Evolutionary conservation across 2,888 invertebrate genomes (phyloP).

Genomic region (Dryococelus australis): DNA sequence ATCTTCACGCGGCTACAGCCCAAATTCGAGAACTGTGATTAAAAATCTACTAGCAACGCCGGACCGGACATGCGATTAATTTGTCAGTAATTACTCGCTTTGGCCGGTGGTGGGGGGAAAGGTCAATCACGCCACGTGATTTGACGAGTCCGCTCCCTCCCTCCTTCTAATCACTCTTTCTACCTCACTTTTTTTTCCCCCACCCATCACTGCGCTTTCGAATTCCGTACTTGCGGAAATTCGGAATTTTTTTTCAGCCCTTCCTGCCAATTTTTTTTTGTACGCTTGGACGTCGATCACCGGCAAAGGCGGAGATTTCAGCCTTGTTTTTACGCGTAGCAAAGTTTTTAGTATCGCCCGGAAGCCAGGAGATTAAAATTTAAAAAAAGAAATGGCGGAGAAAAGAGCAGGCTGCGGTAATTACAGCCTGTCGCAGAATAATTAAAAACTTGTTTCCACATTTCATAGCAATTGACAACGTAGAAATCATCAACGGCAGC

Average conservation of each 20-base stretch:
- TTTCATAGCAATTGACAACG: background rate
- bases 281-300: background rate
- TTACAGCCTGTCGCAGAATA: background rate
- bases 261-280: background rate
- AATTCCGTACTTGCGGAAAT: background rate
- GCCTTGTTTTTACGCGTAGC: background rate
- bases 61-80: constrained; percentile 7
- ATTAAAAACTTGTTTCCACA: background rate
- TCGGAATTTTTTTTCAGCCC: background rate
- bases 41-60: background rate
- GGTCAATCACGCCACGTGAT: background rate
- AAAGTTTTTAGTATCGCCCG: background rate
- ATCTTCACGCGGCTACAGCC: background rate
- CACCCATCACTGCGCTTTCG: background rate
- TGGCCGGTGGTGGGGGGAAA: background rate
- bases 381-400: background rate
- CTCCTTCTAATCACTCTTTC: background rate
- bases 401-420: background rate
- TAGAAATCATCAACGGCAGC: too few relatives aligned
- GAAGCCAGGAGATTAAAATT: background rate
- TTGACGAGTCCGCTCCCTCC: background rate
- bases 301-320: background rate
- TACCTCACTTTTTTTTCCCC: background rate
- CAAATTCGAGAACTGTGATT: background rate
- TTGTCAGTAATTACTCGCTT: background rate